These are phyloP conservation scores for Antrozous pallidus DNA, from an alignment of 2,797 vertebrate species.

Conservation along the genomic window DNA sequence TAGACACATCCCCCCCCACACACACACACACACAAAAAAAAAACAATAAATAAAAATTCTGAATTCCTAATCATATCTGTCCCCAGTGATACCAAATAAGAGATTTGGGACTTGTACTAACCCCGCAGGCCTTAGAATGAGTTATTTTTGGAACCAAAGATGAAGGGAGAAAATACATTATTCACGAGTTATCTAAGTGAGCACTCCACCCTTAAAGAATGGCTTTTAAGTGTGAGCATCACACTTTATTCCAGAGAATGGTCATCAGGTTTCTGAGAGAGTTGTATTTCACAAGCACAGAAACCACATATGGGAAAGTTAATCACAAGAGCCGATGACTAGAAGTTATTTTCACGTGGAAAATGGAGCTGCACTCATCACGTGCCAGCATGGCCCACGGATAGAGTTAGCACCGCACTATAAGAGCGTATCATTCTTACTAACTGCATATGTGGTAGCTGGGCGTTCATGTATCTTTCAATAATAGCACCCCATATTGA, in stretches of 20 bases:
- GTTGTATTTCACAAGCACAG: neutral
- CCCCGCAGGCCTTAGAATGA: neutral
- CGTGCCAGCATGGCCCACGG: neutral
- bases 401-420: neutral
- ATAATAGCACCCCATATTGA: neutral
- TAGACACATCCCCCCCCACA: neutral
- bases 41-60: neutral
- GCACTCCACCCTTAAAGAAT: neutral
- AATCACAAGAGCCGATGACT: neutral
- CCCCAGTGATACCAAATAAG: neutral
- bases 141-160: neutral
- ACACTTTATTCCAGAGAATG: neutral
- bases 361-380: neutral
- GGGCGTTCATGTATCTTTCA: neutral
- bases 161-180: neutral
- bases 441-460: neutral
- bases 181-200: neutral
- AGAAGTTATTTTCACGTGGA: neutral
- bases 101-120: neutral
- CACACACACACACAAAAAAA: too few relatives aligned
- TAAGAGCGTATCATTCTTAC: neutral
- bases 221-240: neutral
- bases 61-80: neutral
- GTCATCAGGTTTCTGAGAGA: neutral
- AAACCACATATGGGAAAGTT: neutral